Evolutionary conservation across 2,797 vertebrate species (phyloP).

Genomic region (Discoglossus pictus): DNA sequence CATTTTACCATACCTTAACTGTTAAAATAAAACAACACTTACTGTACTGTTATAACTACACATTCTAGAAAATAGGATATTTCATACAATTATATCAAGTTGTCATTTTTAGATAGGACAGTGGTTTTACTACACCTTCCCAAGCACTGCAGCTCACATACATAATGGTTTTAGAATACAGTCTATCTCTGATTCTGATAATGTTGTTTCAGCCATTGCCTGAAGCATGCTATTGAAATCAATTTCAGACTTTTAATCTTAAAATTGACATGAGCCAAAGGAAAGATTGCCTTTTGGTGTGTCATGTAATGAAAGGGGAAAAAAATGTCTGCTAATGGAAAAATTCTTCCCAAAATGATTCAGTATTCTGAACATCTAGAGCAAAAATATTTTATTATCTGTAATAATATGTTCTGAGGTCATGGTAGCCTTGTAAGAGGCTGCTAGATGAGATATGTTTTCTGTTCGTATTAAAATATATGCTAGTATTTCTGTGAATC

Average conservation of each 20-base stretch:
- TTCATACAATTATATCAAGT: slow-evolving; percentile 16
- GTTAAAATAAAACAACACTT: too few species aligned
- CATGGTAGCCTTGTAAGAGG: slow-evolving; percentile 4
- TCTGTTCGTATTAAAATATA: too few species aligned
- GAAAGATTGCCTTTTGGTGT: slow-evolving; percentile 31
- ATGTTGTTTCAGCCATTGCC: slow-evolving; percentile 13
- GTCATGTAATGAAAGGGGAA: slow-evolving; percentile 15
- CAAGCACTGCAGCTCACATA: slow-evolving; percentile 10
- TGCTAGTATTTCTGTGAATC: too few species aligned
- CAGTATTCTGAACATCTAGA: slow-evolving; percentile 23
- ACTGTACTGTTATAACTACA: not conserved
- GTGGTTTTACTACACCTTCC: slow-evolving; percentile 2
- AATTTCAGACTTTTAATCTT: slow-evolving; percentile 51
- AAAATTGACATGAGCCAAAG: slow-evolving; percentile 39
- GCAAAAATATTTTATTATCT: slow-evolving; percentile 19
- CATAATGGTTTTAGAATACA: slow-evolving; percentile 15
- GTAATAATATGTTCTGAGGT: slow-evolving; percentile 15
- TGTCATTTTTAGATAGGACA: slow-evolving; percentile 1
- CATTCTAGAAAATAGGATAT: not conserved
- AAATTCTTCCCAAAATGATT: slow-evolving; percentile 7
- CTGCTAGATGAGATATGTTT: not conserved
- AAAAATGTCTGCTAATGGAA: slow-evolving; percentile 33
- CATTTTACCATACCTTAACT: too few species aligned
- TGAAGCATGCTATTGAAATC: slow-evolving; percentile 38
- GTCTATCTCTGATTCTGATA: slow-evolving; percentile 24